Evolutionary conservation across 1,140 invertebrate species (phyloP).

Genomic region (Tyrophagus putrescentiae): DNA sequence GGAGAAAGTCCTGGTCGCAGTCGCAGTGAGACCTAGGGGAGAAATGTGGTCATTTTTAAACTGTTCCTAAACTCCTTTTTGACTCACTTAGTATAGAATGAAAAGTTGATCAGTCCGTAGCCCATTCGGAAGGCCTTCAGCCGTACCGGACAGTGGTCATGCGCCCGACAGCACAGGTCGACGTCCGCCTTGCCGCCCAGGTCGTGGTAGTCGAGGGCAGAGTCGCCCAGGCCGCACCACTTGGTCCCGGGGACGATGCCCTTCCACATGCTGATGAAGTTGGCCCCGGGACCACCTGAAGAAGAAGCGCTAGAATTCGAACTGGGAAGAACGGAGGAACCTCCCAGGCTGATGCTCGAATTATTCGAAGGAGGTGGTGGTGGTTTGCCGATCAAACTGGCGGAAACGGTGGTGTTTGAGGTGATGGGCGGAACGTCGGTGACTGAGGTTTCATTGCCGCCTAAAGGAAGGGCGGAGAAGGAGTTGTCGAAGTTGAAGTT

Average conservation of each 20-base stretch:
- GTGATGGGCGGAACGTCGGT: no score
- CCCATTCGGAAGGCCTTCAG: conserved; percentile 51
- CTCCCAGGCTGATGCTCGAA: no score
- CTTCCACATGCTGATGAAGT: conserved; percentile 12
- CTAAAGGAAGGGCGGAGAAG: no score
- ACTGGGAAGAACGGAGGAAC: no score
- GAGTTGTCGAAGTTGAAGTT: no score
- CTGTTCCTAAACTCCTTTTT: conserved; percentile 1
- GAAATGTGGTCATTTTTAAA: neutral
- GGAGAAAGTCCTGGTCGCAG: conserved; percentile 63
- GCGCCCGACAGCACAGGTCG: conserved; percentile 58
- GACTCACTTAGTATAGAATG: conserved; percentile 62
- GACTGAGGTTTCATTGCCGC: no score
- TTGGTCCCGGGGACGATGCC: conserved; percentile 6
- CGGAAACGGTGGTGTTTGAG: no score
- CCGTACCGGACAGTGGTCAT: conserved; percentile 47
- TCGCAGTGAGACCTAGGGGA: conserved; percentile 53
- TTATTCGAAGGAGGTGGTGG: no score
- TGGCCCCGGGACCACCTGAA: no score
- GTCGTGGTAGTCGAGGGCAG: conserved; percentile 49
- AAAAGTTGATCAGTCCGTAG: conserved; percentile 66
- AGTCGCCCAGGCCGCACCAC: conserved; percentile 58
- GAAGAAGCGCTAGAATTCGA: no score
- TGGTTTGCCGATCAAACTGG: no score
- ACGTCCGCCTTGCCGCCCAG: conserved; percentile 47